Conservation (phyloP, 2,113 vertebrate species). For the Erinaceus europaeus region DNA sequence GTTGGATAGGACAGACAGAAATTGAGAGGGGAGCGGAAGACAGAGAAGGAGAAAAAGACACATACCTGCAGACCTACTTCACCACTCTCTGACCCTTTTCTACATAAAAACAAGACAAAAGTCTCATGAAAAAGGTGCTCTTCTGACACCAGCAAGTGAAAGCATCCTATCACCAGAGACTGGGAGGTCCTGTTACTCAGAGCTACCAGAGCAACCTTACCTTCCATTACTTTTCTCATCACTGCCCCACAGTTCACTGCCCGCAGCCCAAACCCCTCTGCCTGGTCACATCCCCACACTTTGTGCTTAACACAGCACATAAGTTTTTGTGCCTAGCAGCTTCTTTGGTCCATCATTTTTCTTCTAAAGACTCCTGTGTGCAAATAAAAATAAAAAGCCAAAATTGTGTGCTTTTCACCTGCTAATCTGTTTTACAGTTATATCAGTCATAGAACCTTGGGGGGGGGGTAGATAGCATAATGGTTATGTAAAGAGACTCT, state of each 20-base stretch:
- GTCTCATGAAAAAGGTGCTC: background rate
- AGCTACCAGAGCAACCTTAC: background rate
- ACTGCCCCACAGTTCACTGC: background rate
- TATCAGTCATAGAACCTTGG: background rate
- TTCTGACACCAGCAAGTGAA: background rate
- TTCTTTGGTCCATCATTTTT: background rate
- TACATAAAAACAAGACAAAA: background rate
- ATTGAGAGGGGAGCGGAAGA: too few relatives aligned
- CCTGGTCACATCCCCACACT: background rate
- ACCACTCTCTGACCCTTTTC: background rate
- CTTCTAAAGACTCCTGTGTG: background rate
- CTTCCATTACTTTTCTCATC: background rate
- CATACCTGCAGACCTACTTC: too few relatives aligned
- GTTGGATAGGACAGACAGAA: too few relatives aligned
- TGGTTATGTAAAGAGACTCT: too few relatives aligned
- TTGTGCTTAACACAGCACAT: background rate
- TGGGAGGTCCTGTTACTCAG: background rate
- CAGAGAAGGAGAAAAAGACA: too few relatives aligned
- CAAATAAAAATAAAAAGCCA: background rate
- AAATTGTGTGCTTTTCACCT: background rate
- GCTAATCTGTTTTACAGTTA: background rate
- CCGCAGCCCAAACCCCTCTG: background rate
- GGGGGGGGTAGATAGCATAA: background rate
- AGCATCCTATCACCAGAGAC: background rate
- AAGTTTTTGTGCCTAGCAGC: background rate